phyloP scores from a whole-genome alignment of 2,797 vertebrate species.

The Apodemus agrarius region DNA sequence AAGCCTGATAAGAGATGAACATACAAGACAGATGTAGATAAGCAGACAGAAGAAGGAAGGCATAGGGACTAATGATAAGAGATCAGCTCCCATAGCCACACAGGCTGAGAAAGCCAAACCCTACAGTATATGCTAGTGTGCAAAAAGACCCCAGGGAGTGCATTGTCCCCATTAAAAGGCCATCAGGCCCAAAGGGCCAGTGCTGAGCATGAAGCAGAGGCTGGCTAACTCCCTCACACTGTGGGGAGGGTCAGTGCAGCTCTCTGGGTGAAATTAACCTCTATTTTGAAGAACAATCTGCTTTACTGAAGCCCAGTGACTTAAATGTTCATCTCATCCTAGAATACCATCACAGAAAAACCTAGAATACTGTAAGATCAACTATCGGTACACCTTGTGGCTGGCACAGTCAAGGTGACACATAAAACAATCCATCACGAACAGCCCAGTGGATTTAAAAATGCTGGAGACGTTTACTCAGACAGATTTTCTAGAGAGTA shows the following conservation, averaged over 20 bases:
- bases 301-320: background rate
- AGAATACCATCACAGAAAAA: background rate
- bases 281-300: background rate
- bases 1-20: background rate
- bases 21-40: background rate
- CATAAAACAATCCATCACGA: background rate
- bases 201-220: background rate
- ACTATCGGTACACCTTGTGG: background rate
- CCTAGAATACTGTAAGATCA: background rate
- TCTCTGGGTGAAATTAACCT: background rate
- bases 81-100: background rate
- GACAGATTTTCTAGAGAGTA: slow-evolving; percentile 52
- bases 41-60: background rate
- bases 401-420: background rate
- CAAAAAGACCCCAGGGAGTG: background rate
- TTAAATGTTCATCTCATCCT: background rate
- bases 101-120: background rate
- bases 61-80: background rate
- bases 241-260: background rate
- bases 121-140: background rate
- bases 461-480: slow-evolving; percentile 7
- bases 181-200: background rate
- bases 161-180: background rate
- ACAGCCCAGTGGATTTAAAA: background rate
- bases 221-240: background rate